Evolutionary conservation across 2,888 invertebrate species (phyloP).

Genomic region (Ditula angustiorana): DNA sequence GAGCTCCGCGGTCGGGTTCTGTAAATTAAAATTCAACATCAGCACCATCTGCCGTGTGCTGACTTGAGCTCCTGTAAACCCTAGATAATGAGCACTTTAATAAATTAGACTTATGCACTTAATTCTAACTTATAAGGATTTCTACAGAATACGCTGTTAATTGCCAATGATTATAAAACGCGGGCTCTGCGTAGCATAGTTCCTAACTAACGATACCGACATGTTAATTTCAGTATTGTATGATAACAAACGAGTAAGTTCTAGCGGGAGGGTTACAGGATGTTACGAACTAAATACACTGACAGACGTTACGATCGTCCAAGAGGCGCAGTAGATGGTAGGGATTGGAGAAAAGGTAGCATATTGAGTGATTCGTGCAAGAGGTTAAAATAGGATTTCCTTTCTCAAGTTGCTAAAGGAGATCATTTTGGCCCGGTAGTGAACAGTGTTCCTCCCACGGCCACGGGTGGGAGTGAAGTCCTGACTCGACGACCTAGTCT

Average conservation of each 20-base stretch:
- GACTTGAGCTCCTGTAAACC: conserved; percentile 13
- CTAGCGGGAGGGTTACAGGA: background rate
- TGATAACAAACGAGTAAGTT: conserved; percentile 11
- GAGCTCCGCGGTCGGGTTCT: background rate
- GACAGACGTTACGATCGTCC: background rate
- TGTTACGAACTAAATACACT: conserved; percentile 3
- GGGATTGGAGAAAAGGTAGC: background rate
- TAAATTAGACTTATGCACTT: conserved; percentile 24
- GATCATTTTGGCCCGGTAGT: conserved; percentile 9
- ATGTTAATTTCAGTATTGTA: conserved; percentile 23
- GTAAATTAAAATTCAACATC: background rate
- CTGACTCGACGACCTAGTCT: conserved; percentile 1
- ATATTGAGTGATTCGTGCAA: conserved; percentile 4
- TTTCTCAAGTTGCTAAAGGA: background rate
- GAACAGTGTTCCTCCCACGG: conserved; percentile 3
- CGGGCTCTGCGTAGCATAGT: conserved; percentile 14
- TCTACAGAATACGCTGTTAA: conserved; percentile 6
- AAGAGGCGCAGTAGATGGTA: background rate
- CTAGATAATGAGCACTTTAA: conserved; percentile 15
- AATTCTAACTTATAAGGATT: conserved; percentile 18
- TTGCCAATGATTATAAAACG: conserved; percentile 14
- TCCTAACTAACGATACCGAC: conserved; percentile 23
- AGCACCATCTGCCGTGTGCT: background rate
- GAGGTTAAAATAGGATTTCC: conserved; percentile 12
- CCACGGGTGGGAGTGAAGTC: background rate